Percentiles rank a stretch among this genome's conserved stretches.
Evolutionary conservation across 2,797 vertebrate genomes (phyloP).

Genomic region (Delichon dasypus): DNA sequence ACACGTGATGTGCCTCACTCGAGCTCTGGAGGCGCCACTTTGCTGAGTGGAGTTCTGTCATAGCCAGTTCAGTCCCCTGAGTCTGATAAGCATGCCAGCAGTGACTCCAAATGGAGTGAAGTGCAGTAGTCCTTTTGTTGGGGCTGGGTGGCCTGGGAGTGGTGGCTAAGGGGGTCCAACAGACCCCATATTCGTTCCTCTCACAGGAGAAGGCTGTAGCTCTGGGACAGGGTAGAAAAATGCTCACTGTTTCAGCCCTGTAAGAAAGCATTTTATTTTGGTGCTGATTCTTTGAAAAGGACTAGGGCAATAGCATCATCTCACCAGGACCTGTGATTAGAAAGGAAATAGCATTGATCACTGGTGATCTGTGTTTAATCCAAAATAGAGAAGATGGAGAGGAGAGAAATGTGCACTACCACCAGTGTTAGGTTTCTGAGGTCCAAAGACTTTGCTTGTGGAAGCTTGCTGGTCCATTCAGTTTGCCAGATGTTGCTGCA

Average conservation of each 20-base stretch:
- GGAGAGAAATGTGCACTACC: not conserved
- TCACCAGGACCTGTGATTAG: not conserved
- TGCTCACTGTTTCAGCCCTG: not conserved
- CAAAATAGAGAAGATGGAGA: not conserved
- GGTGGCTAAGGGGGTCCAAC: not conserved
- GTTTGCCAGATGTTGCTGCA: not conserved
- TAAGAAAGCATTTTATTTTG: not conserved
- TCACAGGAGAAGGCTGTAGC: not conserved
- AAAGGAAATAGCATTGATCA: not conserved
- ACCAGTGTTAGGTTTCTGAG: not conserved
- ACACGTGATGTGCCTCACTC: not conserved
- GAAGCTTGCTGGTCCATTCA: not conserved
- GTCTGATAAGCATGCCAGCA: not conserved
- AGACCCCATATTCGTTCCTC: fast-evolving
- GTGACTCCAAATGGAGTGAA: not conserved
- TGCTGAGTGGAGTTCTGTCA: not conserved
- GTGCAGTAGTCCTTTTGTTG: not conserved
- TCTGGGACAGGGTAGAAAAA: not conserved
- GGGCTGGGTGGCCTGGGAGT: not conserved
- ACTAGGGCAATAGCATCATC: not conserved
- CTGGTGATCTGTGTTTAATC: not conserved
- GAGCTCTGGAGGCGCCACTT: not conserved
- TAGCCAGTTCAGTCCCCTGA: not conserved
- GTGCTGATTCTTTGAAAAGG: not conserved
- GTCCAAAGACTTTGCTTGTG: not conserved